Conservation (phyloP, 2,797 vertebrate species). For the Geotrypetes seraphini region DNA sequence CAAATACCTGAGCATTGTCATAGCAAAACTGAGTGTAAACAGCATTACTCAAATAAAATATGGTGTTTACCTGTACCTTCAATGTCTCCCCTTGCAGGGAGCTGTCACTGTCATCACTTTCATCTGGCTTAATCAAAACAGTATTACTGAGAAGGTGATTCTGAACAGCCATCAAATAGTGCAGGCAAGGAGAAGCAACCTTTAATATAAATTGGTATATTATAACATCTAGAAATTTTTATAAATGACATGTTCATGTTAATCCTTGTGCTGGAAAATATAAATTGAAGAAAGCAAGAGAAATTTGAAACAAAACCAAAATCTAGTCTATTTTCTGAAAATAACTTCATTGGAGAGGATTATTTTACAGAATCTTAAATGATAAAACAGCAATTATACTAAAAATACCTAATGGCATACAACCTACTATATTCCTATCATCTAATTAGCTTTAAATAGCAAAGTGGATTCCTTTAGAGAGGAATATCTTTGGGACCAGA, state of each 20-base stretch:
- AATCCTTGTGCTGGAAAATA: constrained; percentile 17
- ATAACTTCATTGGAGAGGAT: too few relatives aligned
- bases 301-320: constrained; percentile 12
- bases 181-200: constrained; percentile 92
- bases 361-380: too few relatives aligned
- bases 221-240: constrained; percentile 29
- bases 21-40: constrained; percentile 36
- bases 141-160: constrained; percentile 98
- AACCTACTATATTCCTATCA: too few relatives aligned
- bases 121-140: constrained; percentile 90
- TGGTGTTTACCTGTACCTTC: constrained; percentile 99
- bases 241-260: constrained; percentile 5
- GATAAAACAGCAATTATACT: too few relatives aligned
- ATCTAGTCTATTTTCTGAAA: not conserved
- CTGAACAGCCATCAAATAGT: constrained; percentile 98
- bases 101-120: constrained; percentile 95
- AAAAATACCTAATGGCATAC: too few relatives aligned
- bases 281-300: constrained; percentile 7
- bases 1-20: too few relatives aligned
- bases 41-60: constrained; percentile 76
- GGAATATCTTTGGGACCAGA: too few relatives aligned
- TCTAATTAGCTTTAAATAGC: too few relatives aligned
- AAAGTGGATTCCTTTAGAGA: too few relatives aligned
- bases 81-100: constrained; percentile 99
- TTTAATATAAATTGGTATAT: constrained; percentile 55